Conservation (phyloP, 2,888 invertebrate species). For the Drosophila demipolita region DNA sequence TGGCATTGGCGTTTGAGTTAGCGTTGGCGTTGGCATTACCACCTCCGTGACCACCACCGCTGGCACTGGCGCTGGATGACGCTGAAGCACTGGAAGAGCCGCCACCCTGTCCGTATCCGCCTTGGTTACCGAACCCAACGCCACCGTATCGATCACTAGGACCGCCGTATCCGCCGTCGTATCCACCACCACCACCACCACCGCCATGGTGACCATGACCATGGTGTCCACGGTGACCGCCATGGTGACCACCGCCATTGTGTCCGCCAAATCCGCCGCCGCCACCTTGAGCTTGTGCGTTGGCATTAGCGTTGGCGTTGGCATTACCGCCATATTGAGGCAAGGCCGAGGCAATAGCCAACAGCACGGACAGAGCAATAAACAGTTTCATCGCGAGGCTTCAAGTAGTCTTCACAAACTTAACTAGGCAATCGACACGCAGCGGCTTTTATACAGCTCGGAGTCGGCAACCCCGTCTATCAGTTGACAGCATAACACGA, state of each 20-base stretch:
- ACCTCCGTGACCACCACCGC: conserved; percentile 17
- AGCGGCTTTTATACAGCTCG: conserved; percentile 59
- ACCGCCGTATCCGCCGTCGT: conserved; percentile 13
- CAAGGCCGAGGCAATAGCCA: conserved; percentile 47
- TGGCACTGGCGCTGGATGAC: background rate
- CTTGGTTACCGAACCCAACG: accelerated
- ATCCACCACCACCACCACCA: conserved; percentile 4
- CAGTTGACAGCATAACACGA: background rate
- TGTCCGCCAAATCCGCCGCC: conserved; percentile 24
- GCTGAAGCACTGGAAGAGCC: background rate
- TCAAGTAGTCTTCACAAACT: conserved; percentile 53
- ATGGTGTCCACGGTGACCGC: background rate
- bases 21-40: conserved; percentile 18
- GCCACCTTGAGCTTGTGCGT: conserved; percentile 13
- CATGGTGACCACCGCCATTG: background rate
- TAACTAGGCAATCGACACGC: conserved; percentile 22
- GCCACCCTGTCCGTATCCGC: background rate
- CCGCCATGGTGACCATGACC: conserved; percentile 6
- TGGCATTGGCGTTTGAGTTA: conserved; percentile 21
- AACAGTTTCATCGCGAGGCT: conserved; percentile 62
- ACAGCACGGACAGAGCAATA: conserved; percentile 47
- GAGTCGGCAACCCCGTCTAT: background rate
- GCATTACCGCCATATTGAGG: conserved; percentile 32
- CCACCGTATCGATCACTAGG: background rate
- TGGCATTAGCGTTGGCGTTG: conserved; percentile 32